These are phyloP conservation scores for Cepaea hortensis DNA, from an alignment of 2,888 invertebrate genomes.

Conservation along the genomic window DNA sequence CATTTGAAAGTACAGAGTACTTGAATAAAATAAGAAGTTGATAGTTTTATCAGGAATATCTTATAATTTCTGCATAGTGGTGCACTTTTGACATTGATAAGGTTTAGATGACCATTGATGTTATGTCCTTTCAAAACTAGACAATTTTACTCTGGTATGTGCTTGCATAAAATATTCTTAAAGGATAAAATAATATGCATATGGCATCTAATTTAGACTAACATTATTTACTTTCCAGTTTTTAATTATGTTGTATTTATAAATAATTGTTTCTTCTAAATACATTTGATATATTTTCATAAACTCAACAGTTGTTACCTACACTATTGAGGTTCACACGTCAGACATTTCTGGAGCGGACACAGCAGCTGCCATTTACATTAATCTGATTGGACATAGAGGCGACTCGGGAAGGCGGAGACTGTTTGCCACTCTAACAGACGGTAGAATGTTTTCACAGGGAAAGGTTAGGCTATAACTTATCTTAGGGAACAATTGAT, in stretches of 20 bases:
- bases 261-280: not conserved
- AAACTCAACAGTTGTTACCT: constrained; percentile 61
- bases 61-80: too few species aligned
- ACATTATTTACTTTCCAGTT: not conserved
- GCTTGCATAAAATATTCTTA: too few species aligned
- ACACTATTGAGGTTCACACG: constrained; percentile 70
- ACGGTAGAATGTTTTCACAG: constrained; percentile 63
- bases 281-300: not conserved
- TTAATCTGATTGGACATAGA: constrained; percentile 67
- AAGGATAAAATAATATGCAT: too few species aligned
- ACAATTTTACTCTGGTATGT: too few species aligned
- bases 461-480: constrained; percentile 67
- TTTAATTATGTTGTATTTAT: not conserved
- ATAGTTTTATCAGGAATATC: too few species aligned
- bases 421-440: constrained; percentile 65
- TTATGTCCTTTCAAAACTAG: too few species aligned
- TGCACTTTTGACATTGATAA: too few species aligned
- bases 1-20: too few species aligned
- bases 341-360: constrained; percentile 69
- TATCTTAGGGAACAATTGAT: too few species aligned
- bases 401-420: constrained; percentile 72
- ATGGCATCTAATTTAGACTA: not conserved
- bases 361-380: constrained; percentile 71
- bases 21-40: too few species aligned
- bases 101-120: too few species aligned